phyloP scores from a whole-genome alignment of 2,797 vertebrate species.

The Cryptoblepharus egeriae region DNA sequence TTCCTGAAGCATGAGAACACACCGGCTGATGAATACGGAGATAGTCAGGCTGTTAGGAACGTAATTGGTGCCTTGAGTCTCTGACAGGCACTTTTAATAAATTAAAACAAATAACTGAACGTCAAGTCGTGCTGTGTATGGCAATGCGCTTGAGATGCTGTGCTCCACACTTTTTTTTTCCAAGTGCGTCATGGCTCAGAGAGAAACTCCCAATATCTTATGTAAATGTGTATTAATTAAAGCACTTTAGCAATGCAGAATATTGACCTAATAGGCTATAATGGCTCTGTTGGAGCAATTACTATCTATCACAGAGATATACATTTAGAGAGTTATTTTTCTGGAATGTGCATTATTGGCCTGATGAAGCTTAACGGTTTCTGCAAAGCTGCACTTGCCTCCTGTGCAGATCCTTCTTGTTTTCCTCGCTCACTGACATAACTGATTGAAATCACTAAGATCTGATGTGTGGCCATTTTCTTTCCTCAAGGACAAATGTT shows the following conservation, averaged over 20 bases:
- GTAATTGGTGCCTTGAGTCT: slow-evolving; percentile 14
- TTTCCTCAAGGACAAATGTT: slow-evolving; percentile 3
- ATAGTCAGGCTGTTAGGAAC: background rate
- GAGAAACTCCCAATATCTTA: slow-evolving; percentile 59
- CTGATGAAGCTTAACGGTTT: background rate
- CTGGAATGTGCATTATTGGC: slow-evolving; percentile 46
- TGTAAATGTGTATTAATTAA: slow-evolving; percentile 75
- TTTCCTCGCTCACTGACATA: slow-evolving; percentile 17
- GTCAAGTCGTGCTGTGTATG: background rate
- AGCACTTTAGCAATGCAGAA: slow-evolving; percentile 65
- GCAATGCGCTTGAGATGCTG: slow-evolving; percentile 12
- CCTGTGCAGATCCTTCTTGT: background rate
- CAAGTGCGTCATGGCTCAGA: slow-evolving; percentile 16
- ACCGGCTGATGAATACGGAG: slow-evolving; percentile 20
- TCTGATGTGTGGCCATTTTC: slow-evolving; percentile 16
- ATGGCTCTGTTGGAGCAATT: slow-evolving; percentile 66
- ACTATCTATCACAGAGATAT: slow-evolving; percentile 58
- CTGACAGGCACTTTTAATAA: slow-evolving; percentile 23
- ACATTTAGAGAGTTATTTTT: slow-evolving; percentile 32
- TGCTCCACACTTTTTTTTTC: slow-evolving; percentile 6
- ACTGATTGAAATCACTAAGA: slow-evolving; percentile 16
- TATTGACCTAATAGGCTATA: slow-evolving; percentile 64
- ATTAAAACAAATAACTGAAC: slow-evolving; percentile 32
- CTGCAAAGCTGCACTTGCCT: slow-evolving; percentile 39
- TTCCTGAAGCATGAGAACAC: background rate